Evolutionary conservation across 2,888 invertebrate species (phyloP), one percentile per base, ranked within the genome.

Genomic region (Nudaria mundana): DNA sequence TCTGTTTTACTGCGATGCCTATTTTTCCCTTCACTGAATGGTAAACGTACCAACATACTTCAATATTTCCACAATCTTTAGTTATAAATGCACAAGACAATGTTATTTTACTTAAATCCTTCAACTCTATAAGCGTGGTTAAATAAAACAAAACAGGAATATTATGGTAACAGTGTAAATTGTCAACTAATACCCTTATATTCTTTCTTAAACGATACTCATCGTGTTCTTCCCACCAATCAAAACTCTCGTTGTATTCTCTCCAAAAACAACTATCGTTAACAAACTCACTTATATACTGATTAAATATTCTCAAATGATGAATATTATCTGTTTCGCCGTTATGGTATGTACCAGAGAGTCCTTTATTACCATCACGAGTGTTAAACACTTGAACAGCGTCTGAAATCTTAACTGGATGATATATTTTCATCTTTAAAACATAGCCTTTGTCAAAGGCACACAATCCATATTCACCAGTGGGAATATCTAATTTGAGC

Each of bases 1-100:
- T 28, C n/a, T 28, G 28, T 14, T 31, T 34, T 5, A 25, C 34
- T 25, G 23, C 25, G 13, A 33, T 13, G 3, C 28, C 28, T 15
- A 28, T 28, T 28, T 14, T 13, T 5, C 29, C 14, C 16, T 30
- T 18, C 11, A 16, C 11, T 12, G 32, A 32, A n/a, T 30, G 30
- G 25, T 20, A 10, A 23, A 34, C 28, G 14, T 28, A 28, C 28
- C 14, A 28, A 15, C 14, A 15, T 4, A 8, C 13, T 13, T 15
- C 14, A 8, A 28, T 5, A 5, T 28, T 28, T n/a, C 28, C 28
- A 5, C 28, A 28, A 13, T 14, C 14, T 8, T n/a, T 3, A 5
- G n/a, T 28, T 12, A n/a, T n/a, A 28, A n/a, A n/a, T 2, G 28
- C n/a, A 15, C 28, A 28, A n/a, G 14, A 14, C 13, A 28, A 15